These are phyloP conservation scores for Lasiurus borealis DNA, from an alignment of 2,113 vertebrate genomes.

Conservation along the genomic window DNA sequence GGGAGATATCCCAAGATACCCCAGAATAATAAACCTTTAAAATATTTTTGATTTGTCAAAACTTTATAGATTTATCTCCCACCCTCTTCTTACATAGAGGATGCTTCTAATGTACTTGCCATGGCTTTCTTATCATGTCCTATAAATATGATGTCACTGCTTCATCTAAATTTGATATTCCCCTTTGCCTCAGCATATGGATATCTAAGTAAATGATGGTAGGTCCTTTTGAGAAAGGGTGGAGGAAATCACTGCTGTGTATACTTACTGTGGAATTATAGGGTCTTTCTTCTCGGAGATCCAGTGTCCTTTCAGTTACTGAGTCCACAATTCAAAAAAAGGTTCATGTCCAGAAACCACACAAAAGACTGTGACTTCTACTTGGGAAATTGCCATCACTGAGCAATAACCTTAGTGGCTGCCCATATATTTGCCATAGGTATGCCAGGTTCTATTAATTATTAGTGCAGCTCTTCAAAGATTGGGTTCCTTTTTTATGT, in stretches of 20 bases:
- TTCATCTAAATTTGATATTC: conserved; percentile 32
- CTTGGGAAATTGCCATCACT: not conserved
- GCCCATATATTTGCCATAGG: not conserved
- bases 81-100: not conserved
- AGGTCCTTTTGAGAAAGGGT: not conserved
- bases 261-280: not conserved
- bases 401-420: not conserved
- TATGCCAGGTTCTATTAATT: not conserved
- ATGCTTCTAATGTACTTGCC: not conserved
- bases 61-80: not conserved
- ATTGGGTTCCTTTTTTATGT: not conserved
- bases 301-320: not conserved
- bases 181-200: not conserved
- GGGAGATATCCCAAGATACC: not conserved
- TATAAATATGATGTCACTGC: not conserved
- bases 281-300: not conserved
- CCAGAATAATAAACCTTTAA: not conserved
- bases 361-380: not conserved
- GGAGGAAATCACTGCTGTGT: not conserved
- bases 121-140: not conserved
- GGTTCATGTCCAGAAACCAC: not conserved
- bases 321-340: not conserved
- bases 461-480: not conserved
- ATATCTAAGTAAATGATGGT: not conserved
- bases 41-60: not conserved